These are phyloP conservation scores for Odocoileus hemionus DNA, from an alignment of 2,113 vertebrate genomes.

Conservation along the genomic window DNA sequence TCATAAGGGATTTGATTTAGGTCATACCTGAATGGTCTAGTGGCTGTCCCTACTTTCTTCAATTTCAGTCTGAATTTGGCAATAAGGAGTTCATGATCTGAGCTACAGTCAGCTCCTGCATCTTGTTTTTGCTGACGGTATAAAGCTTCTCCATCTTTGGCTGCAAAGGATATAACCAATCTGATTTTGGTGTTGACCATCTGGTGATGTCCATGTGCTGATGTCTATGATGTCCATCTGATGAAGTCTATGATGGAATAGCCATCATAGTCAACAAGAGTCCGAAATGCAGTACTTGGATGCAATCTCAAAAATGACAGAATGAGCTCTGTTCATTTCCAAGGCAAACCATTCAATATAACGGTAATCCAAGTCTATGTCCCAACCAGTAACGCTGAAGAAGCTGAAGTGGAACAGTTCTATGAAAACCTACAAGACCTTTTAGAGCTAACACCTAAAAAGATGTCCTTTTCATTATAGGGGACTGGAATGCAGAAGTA, in stretches of 20 bases:
- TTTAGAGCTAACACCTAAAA: not conserved
- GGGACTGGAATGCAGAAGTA: not conserved
- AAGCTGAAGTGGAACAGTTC: not conserved
- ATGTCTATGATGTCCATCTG: not conserved
- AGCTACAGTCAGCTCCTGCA: not conserved
- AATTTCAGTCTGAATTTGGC: not conserved
- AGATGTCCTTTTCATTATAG: not conserved
- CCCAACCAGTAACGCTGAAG: not conserved
- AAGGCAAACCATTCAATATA: not conserved
- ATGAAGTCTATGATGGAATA: not conserved
- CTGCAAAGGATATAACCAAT: not conserved
- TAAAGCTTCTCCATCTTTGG: not conserved
- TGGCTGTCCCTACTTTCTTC: not conserved
- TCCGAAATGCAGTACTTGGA: not conserved
- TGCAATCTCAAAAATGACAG: not conserved
- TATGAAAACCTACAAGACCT: not conserved
- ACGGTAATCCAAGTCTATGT: not conserved
- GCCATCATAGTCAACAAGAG: not conserved
- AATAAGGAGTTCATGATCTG: not conserved
- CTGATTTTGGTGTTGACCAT: not conserved
- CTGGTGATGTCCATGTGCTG: not conserved
- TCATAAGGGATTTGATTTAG: not conserved
- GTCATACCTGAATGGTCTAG: not conserved
- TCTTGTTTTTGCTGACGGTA: not conserved
- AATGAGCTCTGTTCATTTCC: not conserved